Percentiles rank a stretch among this genome's conserved stretches.
These are phyloP conservation scores for Mastomys natalensis DNA, from an alignment of 2,113 vertebrate genomes.

Conservation along the genomic window DNA sequence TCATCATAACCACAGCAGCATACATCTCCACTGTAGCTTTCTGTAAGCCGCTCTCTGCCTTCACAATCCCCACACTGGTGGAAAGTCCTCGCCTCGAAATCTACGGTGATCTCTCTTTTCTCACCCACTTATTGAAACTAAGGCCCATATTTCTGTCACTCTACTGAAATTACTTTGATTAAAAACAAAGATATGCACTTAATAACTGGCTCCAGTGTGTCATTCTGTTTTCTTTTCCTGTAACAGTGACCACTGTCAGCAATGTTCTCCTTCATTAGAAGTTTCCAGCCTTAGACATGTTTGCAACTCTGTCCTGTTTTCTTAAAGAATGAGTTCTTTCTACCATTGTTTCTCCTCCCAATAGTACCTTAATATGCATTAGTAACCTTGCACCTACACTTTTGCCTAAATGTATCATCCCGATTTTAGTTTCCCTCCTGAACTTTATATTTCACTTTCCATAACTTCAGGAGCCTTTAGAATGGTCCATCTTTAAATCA, in stretches of 20 bases:
- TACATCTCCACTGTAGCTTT: not conserved
- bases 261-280: not conserved
- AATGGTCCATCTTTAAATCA: not conserved
- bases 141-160: not conserved
- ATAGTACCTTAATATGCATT: not conserved
- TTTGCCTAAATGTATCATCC: not conserved
- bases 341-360: not conserved
- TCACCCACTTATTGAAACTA: not conserved
- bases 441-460: conserved; percentile 23
- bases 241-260: not conserved
- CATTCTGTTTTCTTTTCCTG: not conserved
- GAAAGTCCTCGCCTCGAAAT: not conserved
- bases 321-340: not conserved
- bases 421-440: not conserved
- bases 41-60: not conserved
- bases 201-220: not conserved
- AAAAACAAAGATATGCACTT: not conserved
- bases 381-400: not conserved
- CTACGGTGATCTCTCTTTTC: not conserved
- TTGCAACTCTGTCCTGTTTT: not conserved
- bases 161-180: conserved; percentile 8
- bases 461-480: not conserved
- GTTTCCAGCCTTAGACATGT: not conserved
- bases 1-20: not conserved
- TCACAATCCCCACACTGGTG: not conserved